Base-by-base conservation (phyloP, 2,797 vertebrate genomes). In the Zalophus californianus region DNA sequence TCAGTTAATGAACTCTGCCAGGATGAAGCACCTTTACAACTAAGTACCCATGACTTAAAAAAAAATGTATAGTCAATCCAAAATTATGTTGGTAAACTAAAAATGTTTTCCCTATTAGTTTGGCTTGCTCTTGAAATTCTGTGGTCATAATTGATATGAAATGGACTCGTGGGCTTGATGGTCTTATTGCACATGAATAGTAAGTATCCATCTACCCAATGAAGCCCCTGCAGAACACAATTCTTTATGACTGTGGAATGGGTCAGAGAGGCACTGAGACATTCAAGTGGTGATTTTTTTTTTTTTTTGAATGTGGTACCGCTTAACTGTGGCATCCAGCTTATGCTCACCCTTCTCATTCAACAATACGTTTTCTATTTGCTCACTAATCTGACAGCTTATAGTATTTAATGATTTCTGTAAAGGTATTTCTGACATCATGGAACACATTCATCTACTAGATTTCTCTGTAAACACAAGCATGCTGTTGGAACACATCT, bases 61-160 rank as follows among this genome's bases (percentile, higher is more conserved):
- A 96, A 91, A 96, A 93, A 77, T 75, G 8, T 62, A 27, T 10
- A 52, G 2, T 35, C 27, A 38, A 25, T 84, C 29, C 27, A 84
- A 90, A 96, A 68, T 96, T 58, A 91, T n/a, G 16, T 60, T 79
- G 38, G 20, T 56, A 96, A 87, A 77, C 62, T 23, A 38, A 86
- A 70, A 86, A 27, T 86, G 25, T 44, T 38, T 10, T 52, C 32
- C 23, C 11, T 62, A 2, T 54, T 68, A 52, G 23, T 94, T 90
- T 91, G 85, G 54, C 13, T 78, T 72, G 75, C 78, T 91, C 96
- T 96, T 93, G 56, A 70, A 89, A 85, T 89, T 96, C 48, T 95
- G 7, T 80, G 52, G 15, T 88, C 78, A 41, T 62, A 79, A 48
- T 13, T 23, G 84, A 52, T 44, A 21, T 23, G n/a, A 86, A 56